Evolutionary conservation across 37 sponge, comb jelly and placozoan genomes (phyloP).

Genomic region (Aphrocallistes beatrix): DNA sequence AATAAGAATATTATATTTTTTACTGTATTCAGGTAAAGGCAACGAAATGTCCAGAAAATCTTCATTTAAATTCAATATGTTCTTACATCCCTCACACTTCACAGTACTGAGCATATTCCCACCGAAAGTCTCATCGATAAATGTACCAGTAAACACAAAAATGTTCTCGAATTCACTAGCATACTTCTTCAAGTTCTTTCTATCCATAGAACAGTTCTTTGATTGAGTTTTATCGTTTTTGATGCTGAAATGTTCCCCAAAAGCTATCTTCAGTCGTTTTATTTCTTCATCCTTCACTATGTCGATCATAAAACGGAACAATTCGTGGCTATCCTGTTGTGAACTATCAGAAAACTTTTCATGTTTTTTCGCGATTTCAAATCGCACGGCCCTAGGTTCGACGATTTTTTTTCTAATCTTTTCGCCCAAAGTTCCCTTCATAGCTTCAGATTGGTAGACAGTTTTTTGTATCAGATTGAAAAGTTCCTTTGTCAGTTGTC

Average conservation of each 20-base stretch:
- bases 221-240: not conserved
- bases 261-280: constrained; percentile 13
- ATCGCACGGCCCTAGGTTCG: not conserved
- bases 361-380: not conserved
- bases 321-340: constrained; percentile 91
- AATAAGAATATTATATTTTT: not conserved
- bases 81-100: constrained; percentile 37
- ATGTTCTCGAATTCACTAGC: not conserved
- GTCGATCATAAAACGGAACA: constrained; percentile 63
- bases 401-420: not conserved
- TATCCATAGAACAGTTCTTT: not conserved
- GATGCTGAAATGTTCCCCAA: not conserved
- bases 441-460: not conserved
- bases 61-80: constrained; percentile 44
- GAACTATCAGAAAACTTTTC: not conserved
- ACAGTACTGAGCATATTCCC: constrained; percentile 61
- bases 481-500: not conserved
- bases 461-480: not conserved
- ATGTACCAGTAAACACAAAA: constrained; percentile 31
- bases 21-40: constrained; percentile 31
- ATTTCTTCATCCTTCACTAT: constrained; percentile 55
- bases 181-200: not conserved
- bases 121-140: constrained; percentile 77
- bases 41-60: constrained; percentile 73
- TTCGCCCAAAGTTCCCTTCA: not conserved